Percentiles rank a stretch among this genome's conserved stretches.
phyloP scores from a whole-genome alignment of 2,113 vertebrate species.

The Campylomormyrus numenius region DNA sequence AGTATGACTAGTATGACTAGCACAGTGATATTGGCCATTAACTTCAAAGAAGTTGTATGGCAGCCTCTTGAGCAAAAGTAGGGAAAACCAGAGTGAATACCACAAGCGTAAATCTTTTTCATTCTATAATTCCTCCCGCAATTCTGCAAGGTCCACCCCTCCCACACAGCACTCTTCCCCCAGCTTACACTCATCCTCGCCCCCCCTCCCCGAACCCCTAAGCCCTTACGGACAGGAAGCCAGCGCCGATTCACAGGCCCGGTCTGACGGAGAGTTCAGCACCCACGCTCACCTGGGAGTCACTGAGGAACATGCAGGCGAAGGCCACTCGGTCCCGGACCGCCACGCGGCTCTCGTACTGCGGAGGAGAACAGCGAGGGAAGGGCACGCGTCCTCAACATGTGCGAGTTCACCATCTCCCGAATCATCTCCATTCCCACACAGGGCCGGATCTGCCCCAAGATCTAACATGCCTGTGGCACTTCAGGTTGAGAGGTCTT shows the following conservation, averaged over 20 bases:
- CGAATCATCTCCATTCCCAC: neutral
- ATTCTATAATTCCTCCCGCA: neutral
- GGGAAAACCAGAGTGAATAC: neutral
- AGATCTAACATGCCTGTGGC: neutral
- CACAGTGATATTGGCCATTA: neutral
- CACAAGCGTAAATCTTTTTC: neutral
- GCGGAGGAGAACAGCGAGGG: slow-evolving; percentile 20
- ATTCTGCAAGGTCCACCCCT: neutral
- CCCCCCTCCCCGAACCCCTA: neutral
- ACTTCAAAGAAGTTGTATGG: neutral
- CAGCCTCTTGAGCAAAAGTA: neutral
- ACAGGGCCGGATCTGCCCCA: neutral
- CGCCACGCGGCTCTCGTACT: slow-evolving; percentile 87
- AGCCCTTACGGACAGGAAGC: neutral
- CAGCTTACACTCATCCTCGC: neutral
- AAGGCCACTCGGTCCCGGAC: slow-evolving; percentile 94
- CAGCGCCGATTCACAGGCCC: neutral
- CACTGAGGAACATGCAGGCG: slow-evolving; percentile 91
- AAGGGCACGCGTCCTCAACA: neutral
- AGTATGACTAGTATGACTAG: neutral
- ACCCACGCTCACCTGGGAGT: slow-evolving; percentile 83
- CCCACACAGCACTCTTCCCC: neutral
- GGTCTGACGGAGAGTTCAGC: neutral
- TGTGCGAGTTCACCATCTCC: neutral
- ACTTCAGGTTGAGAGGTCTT: neutral